Conservation (phyloP, 2,797 vertebrate genomes). For the Thalassophryne amazonica region DNA sequence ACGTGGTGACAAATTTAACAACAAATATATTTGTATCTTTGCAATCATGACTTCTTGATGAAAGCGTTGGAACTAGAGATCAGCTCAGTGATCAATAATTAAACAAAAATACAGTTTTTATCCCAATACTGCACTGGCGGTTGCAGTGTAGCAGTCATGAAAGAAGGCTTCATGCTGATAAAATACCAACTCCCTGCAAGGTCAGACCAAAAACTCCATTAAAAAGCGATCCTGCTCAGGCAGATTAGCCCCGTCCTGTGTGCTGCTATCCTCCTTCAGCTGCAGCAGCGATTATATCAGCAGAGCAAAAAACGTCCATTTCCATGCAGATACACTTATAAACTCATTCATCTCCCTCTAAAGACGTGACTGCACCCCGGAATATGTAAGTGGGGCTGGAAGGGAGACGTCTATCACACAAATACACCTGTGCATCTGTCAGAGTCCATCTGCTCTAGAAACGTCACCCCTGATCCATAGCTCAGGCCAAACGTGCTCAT, state of each 20-base stretch:
- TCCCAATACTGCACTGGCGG: conserved; percentile 3
- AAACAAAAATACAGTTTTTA: conserved; percentile 4
- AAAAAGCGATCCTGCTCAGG: conserved; percentile 51
- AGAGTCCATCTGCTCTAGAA: conserved; percentile 43
- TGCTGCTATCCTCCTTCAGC: conserved; percentile 23
- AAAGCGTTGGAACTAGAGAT: no score
- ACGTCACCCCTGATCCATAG: conserved; percentile 32
- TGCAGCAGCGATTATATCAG: conserved; percentile 37
- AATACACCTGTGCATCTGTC: conserved; percentile 31
- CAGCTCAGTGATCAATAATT: conserved; percentile 7
- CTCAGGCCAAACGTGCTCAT: neutral
- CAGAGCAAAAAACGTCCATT: conserved; percentile 40
- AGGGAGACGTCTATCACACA: conserved; percentile 22
- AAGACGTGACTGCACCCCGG: conserved; percentile 17
- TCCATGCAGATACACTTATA: conserved; percentile 32
- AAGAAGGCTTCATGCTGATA: conserved; percentile 28
- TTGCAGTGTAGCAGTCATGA: conserved; percentile 19
- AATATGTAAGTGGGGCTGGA: conserved; percentile 20
- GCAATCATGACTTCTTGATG: no score
- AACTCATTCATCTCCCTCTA: conserved; percentile 48
- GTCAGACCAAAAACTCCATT: conserved; percentile 64
- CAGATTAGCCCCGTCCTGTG: conserved; percentile 50
- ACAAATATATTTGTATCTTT: no score
- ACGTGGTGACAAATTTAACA: no score
- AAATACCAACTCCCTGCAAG: conserved; percentile 37